Evolutionary conservation across 2,113 vertebrate genomes (phyloP).

Genomic region (Capra hircus): DNA sequence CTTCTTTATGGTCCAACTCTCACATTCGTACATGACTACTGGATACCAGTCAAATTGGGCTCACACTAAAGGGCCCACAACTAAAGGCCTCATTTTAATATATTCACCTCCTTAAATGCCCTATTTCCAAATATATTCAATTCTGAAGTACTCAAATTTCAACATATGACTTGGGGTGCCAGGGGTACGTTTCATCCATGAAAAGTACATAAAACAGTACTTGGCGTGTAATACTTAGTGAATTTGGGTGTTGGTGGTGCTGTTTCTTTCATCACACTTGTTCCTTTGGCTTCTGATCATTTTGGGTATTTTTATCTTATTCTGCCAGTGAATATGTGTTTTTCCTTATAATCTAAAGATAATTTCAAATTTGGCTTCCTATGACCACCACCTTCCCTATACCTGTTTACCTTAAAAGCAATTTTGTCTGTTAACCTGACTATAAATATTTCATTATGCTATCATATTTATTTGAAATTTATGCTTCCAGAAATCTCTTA

Average conservation of each 20-base stretch:
- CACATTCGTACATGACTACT: neutral
- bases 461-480: neutral
- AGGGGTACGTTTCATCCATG: neutral
- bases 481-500: neutral
- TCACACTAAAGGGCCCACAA: neutral
- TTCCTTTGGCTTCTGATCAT: neutral
- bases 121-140: neutral
- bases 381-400: neutral
- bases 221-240: neutral
- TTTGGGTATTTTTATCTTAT: neutral
- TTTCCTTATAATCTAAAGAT: neutral
- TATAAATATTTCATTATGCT: neutral
- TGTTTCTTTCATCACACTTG: neutral
- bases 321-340: neutral
- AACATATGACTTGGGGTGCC: neutral
- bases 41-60: neutral
- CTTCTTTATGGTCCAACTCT: neutral
- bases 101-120: neutral
- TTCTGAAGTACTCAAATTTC: neutral
- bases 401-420: neutral
- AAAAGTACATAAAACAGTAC: neutral
- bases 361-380: neutral
- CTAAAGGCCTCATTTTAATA: neutral
- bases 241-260: neutral
- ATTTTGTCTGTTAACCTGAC: neutral